A percentile compares a stretch with the other conserved stretches of the same genome.
Evolutionary conservation across 53 echinoderm and acorn worm genomes (phyloP).

Genomic region (Paracentrotus lividus): DNA sequence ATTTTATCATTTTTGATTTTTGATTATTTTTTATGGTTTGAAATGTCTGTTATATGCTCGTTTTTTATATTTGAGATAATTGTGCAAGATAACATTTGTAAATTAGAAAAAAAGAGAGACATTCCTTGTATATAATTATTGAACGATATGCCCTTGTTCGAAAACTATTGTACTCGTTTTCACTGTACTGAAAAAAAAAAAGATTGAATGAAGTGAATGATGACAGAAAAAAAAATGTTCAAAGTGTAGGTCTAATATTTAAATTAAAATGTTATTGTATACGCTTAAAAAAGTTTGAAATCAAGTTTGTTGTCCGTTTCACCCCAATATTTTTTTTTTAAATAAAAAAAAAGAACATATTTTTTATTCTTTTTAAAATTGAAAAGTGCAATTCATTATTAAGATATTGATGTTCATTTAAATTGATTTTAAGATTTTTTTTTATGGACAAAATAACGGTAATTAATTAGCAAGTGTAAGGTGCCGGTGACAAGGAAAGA

Average conservation of each 20-base stretch:
- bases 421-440: not conserved
- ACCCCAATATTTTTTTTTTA: not conserved
- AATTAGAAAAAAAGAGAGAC: not conserved
- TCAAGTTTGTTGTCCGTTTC: not conserved
- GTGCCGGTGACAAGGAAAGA: not conserved
- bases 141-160: not conserved
- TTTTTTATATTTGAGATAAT: no score
- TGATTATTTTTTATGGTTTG: not conserved
- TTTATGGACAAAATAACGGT: not conserved
- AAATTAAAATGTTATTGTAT: not conserved
- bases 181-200: no score
- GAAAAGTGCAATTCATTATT: conserved; percentile 9
- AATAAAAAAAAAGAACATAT: no score
- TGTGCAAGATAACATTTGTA: not conserved
- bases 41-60: not conserved
- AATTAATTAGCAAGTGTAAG: not conserved
- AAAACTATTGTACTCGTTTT: not conserved
- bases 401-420: not conserved
- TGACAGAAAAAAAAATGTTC: not conserved
- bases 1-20: not conserved
- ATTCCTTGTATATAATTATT: not conserved
- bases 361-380: not conserved
- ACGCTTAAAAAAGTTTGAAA: not conserved
- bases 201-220: not conserved
- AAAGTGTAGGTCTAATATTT: not conserved